Percentiles rank a stretch among this genome's conserved stretches.
Conservation (phyloP, 2,113 vertebrate genomes). For the Sinosuthora webbiana region DNA sequence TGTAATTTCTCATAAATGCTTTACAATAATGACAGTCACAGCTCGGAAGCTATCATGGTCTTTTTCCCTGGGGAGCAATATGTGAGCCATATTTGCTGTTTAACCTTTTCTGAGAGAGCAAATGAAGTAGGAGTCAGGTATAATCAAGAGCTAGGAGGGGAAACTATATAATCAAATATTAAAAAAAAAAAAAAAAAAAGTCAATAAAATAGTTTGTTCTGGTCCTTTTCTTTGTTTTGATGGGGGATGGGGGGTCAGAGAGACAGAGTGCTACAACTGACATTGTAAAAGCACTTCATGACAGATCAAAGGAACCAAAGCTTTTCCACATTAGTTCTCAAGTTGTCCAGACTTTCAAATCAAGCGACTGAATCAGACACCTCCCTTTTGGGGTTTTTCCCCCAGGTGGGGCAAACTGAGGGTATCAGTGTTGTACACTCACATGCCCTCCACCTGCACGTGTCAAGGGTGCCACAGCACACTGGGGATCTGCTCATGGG, state of each 20-base stretch:
- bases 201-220: background rate
- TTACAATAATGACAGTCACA: constrained; percentile 10
- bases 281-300: background rate
- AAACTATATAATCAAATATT: background rate
- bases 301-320: background rate
- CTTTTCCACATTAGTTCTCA: background rate
- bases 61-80: constrained; percentile 17
- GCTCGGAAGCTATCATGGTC: constrained; percentile 3
- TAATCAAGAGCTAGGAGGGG: background rate
- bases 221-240: background rate
- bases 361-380: background rate
- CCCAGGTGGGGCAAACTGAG: background rate
- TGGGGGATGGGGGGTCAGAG: background rate
- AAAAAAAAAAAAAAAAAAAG: too few species aligned
- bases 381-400: background rate
- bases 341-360: background rate
- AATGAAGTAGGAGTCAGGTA: background rate
- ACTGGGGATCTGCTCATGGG: accelerated
- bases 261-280: background rate
- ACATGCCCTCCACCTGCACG: background rate
- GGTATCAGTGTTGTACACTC: background rate
- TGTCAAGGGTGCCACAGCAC: background rate
- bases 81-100: background rate
- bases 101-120: constrained; percentile 40
- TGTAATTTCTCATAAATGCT: constrained; percentile 46